phyloP scores from a whole-genome alignment of 2,113 vertebrate genomes.

The Dipodomys stephensi region DNA sequence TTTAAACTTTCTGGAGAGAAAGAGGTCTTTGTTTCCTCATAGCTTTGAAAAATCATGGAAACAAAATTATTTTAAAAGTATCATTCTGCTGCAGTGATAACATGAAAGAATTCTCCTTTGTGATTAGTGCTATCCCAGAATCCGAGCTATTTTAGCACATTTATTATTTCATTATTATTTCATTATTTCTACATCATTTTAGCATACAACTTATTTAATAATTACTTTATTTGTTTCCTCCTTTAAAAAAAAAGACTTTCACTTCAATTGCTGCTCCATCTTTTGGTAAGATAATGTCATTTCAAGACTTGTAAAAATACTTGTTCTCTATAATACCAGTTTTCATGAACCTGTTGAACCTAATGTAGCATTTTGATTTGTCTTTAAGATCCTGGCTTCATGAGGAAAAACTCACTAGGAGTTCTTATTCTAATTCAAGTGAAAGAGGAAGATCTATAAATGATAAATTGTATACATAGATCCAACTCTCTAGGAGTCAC shows the following conservation, averaged over 20 bases:
- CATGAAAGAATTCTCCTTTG: neutral
- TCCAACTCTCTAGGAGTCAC: neutral
- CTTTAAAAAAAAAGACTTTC: neutral
- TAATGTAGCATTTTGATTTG: neutral
- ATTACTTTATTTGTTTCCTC: neutral
- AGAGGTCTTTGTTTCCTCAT: neutral
- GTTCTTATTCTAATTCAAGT: constrained; percentile 31
- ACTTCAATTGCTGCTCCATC: neutral
- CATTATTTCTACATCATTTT: neutral
- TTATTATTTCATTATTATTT: constrained; percentile 24
- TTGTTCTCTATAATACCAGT: neutral
- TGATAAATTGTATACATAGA: constrained; percentile 38
- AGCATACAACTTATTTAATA: neutral
- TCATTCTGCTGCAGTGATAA: neutral
- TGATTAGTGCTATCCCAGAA: neutral
- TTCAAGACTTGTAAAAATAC: neutral
- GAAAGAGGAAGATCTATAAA: constrained; percentile 17
- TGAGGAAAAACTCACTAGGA: neutral
- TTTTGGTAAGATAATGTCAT: constrained; percentile 12
- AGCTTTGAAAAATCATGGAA: neutral
- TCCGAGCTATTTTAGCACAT: neutral
- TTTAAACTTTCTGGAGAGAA: neutral
- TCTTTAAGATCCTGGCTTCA: constrained; percentile 16
- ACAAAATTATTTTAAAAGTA: constrained; percentile 32
- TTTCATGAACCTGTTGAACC: neutral